Conservation (phyloP, 2,888 invertebrate genomes). For the Reticulitermes lucifugus region DNA sequence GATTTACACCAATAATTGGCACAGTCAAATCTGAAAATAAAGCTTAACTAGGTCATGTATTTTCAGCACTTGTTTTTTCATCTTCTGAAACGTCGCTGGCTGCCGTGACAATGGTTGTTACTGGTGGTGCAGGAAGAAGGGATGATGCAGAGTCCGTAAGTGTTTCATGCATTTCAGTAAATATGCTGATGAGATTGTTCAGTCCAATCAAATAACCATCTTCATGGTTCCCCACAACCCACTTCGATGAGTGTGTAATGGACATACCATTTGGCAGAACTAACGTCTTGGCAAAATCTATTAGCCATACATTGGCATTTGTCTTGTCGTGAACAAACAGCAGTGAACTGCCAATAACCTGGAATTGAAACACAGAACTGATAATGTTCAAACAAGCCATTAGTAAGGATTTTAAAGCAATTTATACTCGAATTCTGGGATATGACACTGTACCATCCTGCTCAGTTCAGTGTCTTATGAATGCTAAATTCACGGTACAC, state of each 20-base stretch:
- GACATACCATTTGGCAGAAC: constrained; percentile 78
- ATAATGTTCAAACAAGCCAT: no score
- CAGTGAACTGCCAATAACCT: constrained; percentile 93
- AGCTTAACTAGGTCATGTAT: constrained; percentile 15
- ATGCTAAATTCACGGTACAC: no score
- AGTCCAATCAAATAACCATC: constrained; percentile 95
- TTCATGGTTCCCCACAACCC: constrained; percentile 95
- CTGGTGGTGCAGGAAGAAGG: constrained; percentile 24
- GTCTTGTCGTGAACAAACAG: constrained; percentile 93
- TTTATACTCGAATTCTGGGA: no score
- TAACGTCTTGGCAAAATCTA: constrained; percentile 97
- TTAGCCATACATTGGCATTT: constrained; percentile 94
- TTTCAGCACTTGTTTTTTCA: constrained; percentile 34
- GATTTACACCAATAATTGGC: neutral
- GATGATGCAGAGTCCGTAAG: neutral
- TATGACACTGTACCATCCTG: no score
- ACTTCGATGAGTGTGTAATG: constrained; percentile 84
- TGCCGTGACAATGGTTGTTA: constrained; percentile 52
- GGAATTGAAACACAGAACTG: constrained; percentile 54
- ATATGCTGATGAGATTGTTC: constrained; percentile 89
- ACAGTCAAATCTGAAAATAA: neutral
- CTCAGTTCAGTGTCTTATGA: no score
- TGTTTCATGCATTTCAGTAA: constrained; percentile 69
- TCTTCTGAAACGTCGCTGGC: constrained; percentile 50
- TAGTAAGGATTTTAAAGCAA: no score